A percentile compares a stretch with the other conserved stretches of the same genome.
Evolutionary conservation across 2,797 vertebrate species (phyloP).

Genomic region (Alauda arvensis): DNA sequence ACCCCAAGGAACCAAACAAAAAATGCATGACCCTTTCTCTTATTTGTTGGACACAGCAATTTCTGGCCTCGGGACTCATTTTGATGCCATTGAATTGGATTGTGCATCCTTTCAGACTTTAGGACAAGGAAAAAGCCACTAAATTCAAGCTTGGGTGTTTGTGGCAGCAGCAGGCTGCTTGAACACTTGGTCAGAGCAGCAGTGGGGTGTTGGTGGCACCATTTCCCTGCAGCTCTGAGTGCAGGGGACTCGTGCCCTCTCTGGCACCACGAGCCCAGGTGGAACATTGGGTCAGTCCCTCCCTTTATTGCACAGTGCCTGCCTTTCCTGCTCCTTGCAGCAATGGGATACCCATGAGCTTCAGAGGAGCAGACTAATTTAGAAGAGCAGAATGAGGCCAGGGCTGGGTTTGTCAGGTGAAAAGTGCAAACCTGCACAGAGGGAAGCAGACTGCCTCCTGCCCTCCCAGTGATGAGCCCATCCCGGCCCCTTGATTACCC

Average conservation of each 20-base stretch:
- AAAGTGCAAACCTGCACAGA: not conserved
- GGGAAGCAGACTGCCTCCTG: not conserved
- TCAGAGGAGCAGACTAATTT: not conserved
- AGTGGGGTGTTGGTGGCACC: not conserved
- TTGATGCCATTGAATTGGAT: not conserved
- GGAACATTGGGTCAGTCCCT: rapidly evolving
- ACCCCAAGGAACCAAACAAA: not conserved
- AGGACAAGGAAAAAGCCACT: not conserved
- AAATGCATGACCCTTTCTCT: not conserved
- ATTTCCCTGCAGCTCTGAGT: not conserved
- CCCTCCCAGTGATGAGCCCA: not conserved
- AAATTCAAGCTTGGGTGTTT: not conserved
- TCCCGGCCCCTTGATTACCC: not conserved
- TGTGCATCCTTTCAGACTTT: not conserved
- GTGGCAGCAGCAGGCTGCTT: not conserved
- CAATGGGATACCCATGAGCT: not conserved
- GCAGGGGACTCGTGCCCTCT: not conserved
- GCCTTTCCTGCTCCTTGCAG: not conserved
- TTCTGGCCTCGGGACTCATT: not conserved
- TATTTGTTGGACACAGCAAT: not conserved
- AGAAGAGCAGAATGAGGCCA: not conserved
- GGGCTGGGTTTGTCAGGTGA: not conserved
- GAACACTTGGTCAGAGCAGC: not conserved
- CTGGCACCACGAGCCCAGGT: not conserved
- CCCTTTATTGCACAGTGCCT: not conserved